phyloP scores from a whole-genome alignment of 2,113 vertebrate genomes.

The Blennius ocellaris region DNA sequence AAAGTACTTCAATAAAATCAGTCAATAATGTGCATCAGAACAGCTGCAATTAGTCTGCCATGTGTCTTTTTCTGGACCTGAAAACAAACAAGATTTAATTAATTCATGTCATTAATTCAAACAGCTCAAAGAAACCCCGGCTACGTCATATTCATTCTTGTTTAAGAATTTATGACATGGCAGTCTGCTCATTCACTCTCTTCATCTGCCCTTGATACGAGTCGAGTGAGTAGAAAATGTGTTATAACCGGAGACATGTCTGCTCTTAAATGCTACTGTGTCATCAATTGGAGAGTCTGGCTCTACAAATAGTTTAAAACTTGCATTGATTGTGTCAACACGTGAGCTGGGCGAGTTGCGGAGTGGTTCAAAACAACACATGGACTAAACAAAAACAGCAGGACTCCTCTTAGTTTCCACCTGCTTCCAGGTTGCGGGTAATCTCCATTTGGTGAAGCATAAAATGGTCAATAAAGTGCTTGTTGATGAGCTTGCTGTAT shows the following conservation, averaged over 20 bases:
- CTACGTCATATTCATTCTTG: conserved; percentile 5
- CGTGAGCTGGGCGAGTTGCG: neutral
- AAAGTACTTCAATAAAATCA: neutral
- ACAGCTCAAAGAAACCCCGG: neutral
- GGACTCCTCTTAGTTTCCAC: neutral
- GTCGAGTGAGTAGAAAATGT: neutral
- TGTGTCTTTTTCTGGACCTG: neutral
- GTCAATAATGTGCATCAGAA: neutral
- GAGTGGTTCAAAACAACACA: neutral
- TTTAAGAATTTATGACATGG: conserved; percentile 27
- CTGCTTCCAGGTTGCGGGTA: conserved; percentile 8
- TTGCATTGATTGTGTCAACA: neutral
- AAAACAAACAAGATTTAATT: conserved; percentile 16
- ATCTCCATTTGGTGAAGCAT: conserved; percentile 10
- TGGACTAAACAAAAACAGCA: neutral
- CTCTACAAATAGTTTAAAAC: neutral
- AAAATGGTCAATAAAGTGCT: neutral
- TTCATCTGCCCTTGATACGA: conserved; percentile 2
- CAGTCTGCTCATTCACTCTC: conserved; percentile 14
- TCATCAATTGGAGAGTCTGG: neutral
- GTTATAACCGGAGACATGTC: conserved; percentile 3
- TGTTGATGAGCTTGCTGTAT: conserved; percentile 17
- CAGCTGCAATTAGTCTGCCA: neutral
- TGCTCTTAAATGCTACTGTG: conserved; percentile 6
- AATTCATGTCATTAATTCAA: conserved; percentile 8